Evolutionary conservation across 2,888 invertebrate species (phyloP), one percentile per base, ranked within the genome.

Genomic region (Acrobeloides nanus): DNA sequence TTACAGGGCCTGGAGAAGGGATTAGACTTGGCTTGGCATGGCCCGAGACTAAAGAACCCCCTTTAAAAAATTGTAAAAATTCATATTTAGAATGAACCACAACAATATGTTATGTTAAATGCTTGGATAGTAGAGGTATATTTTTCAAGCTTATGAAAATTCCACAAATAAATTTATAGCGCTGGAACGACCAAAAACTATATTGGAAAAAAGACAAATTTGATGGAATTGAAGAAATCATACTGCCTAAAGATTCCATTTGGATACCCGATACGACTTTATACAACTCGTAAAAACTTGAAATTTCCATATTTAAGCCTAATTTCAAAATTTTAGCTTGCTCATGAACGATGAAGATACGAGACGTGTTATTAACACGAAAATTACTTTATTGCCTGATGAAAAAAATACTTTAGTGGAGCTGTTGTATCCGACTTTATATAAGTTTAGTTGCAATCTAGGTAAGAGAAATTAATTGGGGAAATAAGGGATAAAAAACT

Each of bases 341-440:
- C 60, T 61, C 10, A 68, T 68, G 67, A 52, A 57, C 23, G 68
- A 68, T 40, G 53, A 52, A 6, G 60, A 64, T 20, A 61, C 59
- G 26, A 52, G 65, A 8, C 48, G 66, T 17, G 52, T 68, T 15
- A 43, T 63, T 17, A 61, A 66, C 42, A 62, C 62, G 12, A 63
- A 66, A 48, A 42, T 68, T 34, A 61, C 59, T 5, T 63, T 66
- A 1, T 21, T 51, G 12, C 54, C 57, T 20, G 38, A 55, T 29
- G 40, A 47, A 6, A 59, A 62, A 27, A 59, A 61, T 10, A 59
- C 67, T 1, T 48, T 59, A n/a, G 57, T 67, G 6, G 63, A 64
- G 39, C 39, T 49, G 46, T 51, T 67, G 8, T 68, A 68, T 34
- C 68, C 68, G 20, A 66, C 66, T 1, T 59, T 68, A 23, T 66